These are phyloP conservation scores for Calcarius lapponicus DNA, from an alignment of 2,797 vertebrate species.

Conservation along the genomic window DNA sequence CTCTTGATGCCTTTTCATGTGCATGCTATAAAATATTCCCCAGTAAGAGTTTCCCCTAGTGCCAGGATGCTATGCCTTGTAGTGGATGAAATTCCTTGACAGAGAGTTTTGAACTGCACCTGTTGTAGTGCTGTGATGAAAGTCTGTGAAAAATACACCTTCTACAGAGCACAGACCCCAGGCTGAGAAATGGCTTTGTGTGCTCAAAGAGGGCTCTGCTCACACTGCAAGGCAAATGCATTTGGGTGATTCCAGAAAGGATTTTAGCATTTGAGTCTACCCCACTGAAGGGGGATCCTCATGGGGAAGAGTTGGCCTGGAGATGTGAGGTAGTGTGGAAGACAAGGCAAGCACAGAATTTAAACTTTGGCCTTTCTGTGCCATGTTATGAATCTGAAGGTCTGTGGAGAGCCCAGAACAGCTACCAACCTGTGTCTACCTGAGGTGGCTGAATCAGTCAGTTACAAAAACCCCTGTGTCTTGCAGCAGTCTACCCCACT, in stretches of 20 bases:
- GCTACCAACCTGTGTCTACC: not conserved
- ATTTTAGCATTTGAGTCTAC: not conserved
- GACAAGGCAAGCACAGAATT: not conserved
- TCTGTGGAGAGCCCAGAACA: not conserved
- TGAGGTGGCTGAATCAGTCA: not conserved
- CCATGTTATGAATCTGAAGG: not conserved
- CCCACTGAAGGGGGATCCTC: not conserved
- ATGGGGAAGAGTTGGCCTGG: not conserved
- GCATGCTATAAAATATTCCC: not conserved
- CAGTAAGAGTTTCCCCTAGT: not conserved
- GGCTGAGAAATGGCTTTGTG: not conserved
- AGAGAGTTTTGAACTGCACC: not conserved
- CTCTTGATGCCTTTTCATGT: not conserved
- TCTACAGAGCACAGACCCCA: accelerated
- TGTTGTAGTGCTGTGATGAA: not conserved
- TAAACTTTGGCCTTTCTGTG: not conserved
- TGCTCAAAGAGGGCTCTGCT: not conserved
- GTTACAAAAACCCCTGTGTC: not conserved
- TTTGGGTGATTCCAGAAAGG: not conserved
- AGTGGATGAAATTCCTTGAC: not conserved
- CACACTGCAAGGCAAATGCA: not conserved
- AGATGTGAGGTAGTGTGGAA: not conserved
- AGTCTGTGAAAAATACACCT: not conserved
- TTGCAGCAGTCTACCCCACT: not conserved
- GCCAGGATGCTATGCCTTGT: not conserved